A percentile compares a stretch with the other conserved stretches of the same genome.
Conservation (phyloP, 2,113 vertebrate species). For the Oxyruncus cristatus region DNA sequence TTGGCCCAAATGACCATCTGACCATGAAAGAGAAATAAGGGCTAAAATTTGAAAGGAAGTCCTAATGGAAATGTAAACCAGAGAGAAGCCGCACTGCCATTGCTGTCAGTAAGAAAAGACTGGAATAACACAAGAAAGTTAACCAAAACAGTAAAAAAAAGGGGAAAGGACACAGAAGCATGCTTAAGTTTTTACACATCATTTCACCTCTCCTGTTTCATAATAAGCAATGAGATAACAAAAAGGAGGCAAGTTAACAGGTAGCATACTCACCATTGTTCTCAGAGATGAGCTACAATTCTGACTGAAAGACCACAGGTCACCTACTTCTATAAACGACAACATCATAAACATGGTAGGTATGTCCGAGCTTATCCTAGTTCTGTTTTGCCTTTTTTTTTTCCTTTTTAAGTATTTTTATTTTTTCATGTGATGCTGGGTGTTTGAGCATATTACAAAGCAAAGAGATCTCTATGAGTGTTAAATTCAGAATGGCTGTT, state of each 20-base stretch:
- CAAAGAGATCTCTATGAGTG: background rate
- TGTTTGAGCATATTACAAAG: background rate
- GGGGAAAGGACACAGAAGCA: background rate
- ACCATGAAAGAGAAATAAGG: background rate
- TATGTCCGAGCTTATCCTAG: background rate
- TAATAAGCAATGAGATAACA: background rate
- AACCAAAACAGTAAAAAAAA: background rate
- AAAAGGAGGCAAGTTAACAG: background rate
- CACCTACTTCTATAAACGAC: background rate
- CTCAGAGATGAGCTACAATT: background rate
- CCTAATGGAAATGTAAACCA: background rate
- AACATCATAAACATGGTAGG: background rate
- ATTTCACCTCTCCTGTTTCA: background rate
- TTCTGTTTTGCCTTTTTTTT: background rate
- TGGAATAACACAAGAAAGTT: background rate
- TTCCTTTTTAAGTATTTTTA: background rate
- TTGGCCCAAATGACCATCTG: slow-evolving; percentile 14
- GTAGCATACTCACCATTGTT: background rate
- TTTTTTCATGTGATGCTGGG: background rate
- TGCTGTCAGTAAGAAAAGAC: background rate
- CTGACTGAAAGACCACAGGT: background rate
- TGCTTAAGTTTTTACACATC: background rate
- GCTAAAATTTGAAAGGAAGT: background rate
- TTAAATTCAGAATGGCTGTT: background rate
- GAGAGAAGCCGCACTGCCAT: background rate